Evolutionary conservation across 2,113 vertebrate genomes (phyloP).

Genomic region (Festucalex cinctus): DNA sequence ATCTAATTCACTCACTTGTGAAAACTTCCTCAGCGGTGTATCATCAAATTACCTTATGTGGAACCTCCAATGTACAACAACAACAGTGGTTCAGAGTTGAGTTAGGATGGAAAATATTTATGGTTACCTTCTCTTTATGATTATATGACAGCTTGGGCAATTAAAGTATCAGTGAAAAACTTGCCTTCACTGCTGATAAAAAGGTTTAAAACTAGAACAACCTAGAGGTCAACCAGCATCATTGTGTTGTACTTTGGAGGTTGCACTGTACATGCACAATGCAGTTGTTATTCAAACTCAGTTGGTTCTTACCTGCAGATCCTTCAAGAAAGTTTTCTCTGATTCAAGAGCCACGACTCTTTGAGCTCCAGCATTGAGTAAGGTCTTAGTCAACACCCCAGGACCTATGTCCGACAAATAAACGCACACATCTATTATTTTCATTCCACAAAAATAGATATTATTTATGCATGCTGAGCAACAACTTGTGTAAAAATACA

Average conservation of each 20-base stretch:
- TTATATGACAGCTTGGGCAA: too few species aligned
- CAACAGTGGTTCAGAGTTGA: too few species aligned
- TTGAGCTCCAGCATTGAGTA: conserved; percentile 81
- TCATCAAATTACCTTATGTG: too few species aligned
- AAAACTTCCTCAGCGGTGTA: neutral
- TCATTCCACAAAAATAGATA: neutral
- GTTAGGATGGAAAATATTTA: too few species aligned
- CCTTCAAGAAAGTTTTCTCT: conserved; percentile 72
- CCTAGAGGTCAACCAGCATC: neutral
- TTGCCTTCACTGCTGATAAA: too few species aligned
- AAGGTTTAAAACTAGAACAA: too few species aligned
- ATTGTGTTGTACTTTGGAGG: neutral
- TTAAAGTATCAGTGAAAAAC: too few species aligned
- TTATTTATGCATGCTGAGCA: too few species aligned
- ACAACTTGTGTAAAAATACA: neutral
- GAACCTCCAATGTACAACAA: too few species aligned
- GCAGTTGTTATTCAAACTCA: neutral
- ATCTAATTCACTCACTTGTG: conserved; percentile 2
- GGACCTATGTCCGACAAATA: conserved; percentile 73
- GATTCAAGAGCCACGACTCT: conserved; percentile 84
- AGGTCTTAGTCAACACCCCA: conserved; percentile 81
- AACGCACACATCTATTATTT: neutral
- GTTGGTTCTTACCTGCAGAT: conserved; percentile 77
- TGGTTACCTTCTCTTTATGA: too few species aligned
- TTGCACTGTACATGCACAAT: too few species aligned